Percentiles rank a stretch among this genome's conserved stretches.
phyloP scores from a whole-genome alignment of 2,113 vertebrate genomes.

The Andinoacara biseriatus region DNA sequence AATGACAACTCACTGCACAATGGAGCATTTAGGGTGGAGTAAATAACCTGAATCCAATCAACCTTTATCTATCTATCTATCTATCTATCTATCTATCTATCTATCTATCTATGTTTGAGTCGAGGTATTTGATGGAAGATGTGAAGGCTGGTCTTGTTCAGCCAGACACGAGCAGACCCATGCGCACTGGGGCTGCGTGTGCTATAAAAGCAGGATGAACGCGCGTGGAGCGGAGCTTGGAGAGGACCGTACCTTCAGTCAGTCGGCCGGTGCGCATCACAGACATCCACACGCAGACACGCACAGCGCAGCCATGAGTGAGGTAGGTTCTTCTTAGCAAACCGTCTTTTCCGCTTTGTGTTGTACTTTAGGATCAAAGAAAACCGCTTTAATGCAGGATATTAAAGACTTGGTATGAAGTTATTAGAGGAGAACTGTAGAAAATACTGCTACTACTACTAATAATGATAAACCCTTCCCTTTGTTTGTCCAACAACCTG shows the following conservation, averaged over 20 bases:
- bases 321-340: slow-evolving; percentile 65
- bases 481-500: not conserved
- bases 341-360: not conserved
- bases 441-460: not conserved
- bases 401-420: not conserved
- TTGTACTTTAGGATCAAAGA: not conserved
- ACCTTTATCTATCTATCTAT: no score
- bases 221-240: slow-evolving; percentile 14
- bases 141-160: not conserved
- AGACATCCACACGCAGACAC: not conserved
- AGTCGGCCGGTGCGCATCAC: not conserved
- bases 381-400: not conserved
- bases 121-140: not conserved
- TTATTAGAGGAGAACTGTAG: not conserved
- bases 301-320: slow-evolving; percentile 74
- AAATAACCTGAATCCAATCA: no score
- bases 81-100: no score
- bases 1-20: no score
- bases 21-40: no score
- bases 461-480: not conserved
- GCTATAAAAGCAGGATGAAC: slow-evolving; percentile 55
- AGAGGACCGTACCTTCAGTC: slow-evolving; percentile 30
- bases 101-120: no score
- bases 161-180: slow-evolving; percentile 3
- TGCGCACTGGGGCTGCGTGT: slow-evolving; percentile 31